A percentile compares a stretch with the other conserved stretches of the same genome.
These are phyloP conservation scores for Cenopis cana DNA, from an alignment of 2,888 invertebrate species.

Conservation along the genomic window DNA sequence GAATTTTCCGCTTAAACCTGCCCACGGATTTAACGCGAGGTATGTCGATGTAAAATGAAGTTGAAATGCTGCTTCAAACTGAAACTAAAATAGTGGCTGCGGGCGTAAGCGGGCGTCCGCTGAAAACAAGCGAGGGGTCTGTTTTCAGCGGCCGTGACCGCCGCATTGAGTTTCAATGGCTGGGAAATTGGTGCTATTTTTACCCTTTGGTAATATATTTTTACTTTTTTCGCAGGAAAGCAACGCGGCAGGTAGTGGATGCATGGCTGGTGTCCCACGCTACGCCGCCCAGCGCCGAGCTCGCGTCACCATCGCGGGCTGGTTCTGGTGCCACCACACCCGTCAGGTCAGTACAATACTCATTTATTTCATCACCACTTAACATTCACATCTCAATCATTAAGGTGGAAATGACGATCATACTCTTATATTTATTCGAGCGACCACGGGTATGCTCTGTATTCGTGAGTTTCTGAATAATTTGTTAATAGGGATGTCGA, in stretches of 20 bases:
- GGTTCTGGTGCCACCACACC: constrained; percentile 97
- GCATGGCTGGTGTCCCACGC: constrained; percentile 96
- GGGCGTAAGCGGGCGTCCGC: constrained; percentile 8
- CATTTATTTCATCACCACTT: background rate
- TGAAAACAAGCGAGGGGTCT: constrained; percentile 21
- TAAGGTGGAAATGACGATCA: background rate
- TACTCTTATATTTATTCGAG: background rate
- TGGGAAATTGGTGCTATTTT: constrained; percentile 19
- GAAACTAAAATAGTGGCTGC: constrained; percentile 26
- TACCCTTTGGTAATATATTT: constrained; percentile 19
- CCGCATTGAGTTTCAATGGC: constrained; percentile 23
- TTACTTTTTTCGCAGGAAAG: constrained; percentile 88
- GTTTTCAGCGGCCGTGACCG: constrained; percentile 26
- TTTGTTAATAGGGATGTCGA: too few species aligned
- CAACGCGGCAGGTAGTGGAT: constrained; percentile 96
- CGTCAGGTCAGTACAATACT: constrained; percentile 86
- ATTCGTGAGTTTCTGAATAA: too few species aligned
- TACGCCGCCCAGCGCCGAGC: constrained; percentile 88
- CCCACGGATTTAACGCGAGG: constrained; percentile 19
- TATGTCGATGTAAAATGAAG: constrained; percentile 18
- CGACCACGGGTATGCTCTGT: background rate
- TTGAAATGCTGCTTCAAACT: constrained; percentile 15
- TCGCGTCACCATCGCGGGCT: constrained; percentile 87
- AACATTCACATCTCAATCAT: constrained; percentile 5
- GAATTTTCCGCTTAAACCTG: constrained; percentile 4